phyloP scores from a whole-genome alignment of 1,140 invertebrate genomes.

The Pseudomyrmex cubaensis region DNA sequence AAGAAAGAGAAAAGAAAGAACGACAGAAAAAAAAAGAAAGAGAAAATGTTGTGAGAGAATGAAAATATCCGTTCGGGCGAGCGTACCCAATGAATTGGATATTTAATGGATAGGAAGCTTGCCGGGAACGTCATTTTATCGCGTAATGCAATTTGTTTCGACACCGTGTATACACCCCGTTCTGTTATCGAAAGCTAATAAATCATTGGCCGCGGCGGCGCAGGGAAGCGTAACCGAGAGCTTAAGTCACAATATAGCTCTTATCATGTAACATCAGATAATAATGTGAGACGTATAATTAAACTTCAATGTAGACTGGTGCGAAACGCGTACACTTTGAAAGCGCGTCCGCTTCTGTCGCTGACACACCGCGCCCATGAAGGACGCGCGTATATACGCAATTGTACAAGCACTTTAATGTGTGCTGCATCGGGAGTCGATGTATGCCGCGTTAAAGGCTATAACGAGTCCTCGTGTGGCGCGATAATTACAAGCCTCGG shows the following conservation, averaged over 20 bases:
- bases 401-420: conserved; percentile 67
- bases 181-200: conserved; percentile 45
- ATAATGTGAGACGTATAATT: conserved; percentile 61
- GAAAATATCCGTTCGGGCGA: background rate
- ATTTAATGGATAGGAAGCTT: conserved; percentile 11
- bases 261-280: conserved; percentile 41
- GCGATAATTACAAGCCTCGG: conserved; percentile 73
- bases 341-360: conserved; percentile 52
- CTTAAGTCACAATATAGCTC: conserved; percentile 36
- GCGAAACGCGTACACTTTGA: conserved; percentile 35
- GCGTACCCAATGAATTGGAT: conserved; percentile 3
- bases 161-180: background rate
- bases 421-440: conserved; percentile 65
- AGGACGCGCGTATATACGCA: conserved; percentile 65
- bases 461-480: conserved; percentile 71
- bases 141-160: conserved; percentile 27
- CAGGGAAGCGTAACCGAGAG: background rate
- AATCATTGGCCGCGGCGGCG: conserved; percentile 12
- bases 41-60: conserved; percentile 21
- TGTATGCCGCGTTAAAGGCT: conserved; percentile 72
- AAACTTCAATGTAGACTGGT: conserved; percentile 54
- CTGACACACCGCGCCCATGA: conserved; percentile 62
- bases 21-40: background rate
- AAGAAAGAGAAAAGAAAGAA: background rate
- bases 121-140: background rate